Percentiles rank a stretch among this genome's conserved stretches.
These are phyloP conservation scores for Macrotrachela quadricornifera DNA, from an alignment of 1,140 invertebrate species.

Conservation along the genomic window DNA sequence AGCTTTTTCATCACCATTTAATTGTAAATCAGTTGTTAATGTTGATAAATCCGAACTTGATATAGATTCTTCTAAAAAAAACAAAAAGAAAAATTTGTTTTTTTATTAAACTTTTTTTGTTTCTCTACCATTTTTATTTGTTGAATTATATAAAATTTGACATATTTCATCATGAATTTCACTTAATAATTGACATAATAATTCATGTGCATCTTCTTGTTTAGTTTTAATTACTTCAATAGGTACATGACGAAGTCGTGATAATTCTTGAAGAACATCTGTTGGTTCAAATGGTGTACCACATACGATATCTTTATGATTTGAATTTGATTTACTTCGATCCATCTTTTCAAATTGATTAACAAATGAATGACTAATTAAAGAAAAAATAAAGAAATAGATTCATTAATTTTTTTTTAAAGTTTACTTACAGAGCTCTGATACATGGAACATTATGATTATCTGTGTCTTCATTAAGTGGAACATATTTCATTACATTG, in stretches of 20 bases:
- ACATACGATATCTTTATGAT: conserved; percentile 9
- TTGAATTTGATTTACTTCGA: not conserved
- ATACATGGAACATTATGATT: too few species aligned
- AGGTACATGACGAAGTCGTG: not conserved
- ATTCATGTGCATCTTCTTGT: conserved; percentile 81
- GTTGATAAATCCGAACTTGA: too few species aligned
- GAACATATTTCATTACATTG: conserved; percentile 50
- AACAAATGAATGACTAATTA: not conserved
- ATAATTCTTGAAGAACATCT: conserved; percentile 36
- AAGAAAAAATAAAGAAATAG: too few species aligned
- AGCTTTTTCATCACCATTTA: conserved; percentile 33
- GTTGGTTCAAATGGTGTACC: conserved; percentile 49
- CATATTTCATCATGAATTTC: conserved; percentile 80
- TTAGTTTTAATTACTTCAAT: conserved; percentile 15
- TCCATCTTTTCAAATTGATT: conserved; percentile 4
- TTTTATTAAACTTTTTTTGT: not conserved
- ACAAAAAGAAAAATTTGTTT: not conserved
- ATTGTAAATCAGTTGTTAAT: too few species aligned
- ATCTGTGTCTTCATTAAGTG: too few species aligned
- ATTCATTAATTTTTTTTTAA: too few species aligned
- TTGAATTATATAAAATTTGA: conserved; percentile 34
- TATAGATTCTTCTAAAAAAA: too few species aligned
- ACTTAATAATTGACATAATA: conserved; percentile 69
- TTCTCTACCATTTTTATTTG: not conserved
- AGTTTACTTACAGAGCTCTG: too few species aligned